Base-by-base conservation (phyloP, 2,888 invertebrate species). In the Eugnorisma glareosa region DNA sequence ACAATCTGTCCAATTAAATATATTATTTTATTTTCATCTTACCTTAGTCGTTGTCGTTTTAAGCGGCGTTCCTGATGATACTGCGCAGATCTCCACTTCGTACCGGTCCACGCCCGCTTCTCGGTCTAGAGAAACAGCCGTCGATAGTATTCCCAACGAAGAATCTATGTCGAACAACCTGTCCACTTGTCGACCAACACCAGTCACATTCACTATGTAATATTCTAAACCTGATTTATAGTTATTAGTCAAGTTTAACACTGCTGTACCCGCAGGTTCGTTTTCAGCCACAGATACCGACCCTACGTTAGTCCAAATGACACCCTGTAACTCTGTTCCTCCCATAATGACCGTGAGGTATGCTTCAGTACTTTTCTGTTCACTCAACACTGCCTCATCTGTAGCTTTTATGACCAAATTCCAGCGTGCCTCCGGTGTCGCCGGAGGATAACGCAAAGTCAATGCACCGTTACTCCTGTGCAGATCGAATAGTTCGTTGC, bases 101-200 rank as follows among this genome's bases (percentile, higher is more conserved):
- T 99, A 99, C 88, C 97, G 97, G 91, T 98, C 98, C 79, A 98
- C 97, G 51, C 98, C 99, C 85, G 98, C 97, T 94, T 99, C 99
- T 76, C 99, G 97, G 95, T 99, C 99, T 93, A 99, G 96, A 83
- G 98, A 97, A 66, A 97, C 98, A 28, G 98, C 98, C 28, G 99
- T 99, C 66, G 98, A 98, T 88, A 99, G 96, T 90, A 99, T 98
- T 67, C 99, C 99, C 91, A 98, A 97, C 87, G 98, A 98, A 37
- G 98, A 97, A 95, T 99, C 99, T 91, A 99, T 98, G 92, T 98
- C 98, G 94, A 99, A 99, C 90, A 99, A 97, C 91, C 98, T 97
- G 96, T 99, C 98, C 92, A 98, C 98, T 96, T 98, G 98, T 88
- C 97, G 97, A 82, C 98, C 98, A 86, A 95, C 97, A 93, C 97